These are phyloP conservation scores for Chelonus insularis DNA, from an alignment of 1,140 invertebrate genomes.

Conservation along the genomic window DNA sequence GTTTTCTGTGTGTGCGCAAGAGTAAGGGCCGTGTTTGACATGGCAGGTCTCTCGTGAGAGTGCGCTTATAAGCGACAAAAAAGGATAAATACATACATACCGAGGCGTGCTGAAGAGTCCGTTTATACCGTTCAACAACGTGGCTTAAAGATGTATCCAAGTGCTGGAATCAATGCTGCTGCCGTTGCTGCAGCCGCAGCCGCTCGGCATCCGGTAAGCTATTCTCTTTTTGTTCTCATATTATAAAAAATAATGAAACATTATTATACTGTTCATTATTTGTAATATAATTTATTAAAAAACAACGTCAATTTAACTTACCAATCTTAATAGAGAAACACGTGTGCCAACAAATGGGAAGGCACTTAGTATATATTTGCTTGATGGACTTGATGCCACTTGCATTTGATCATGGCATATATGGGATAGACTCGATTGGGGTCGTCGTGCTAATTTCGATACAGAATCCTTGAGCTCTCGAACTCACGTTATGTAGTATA, in stretches of 20 bases:
- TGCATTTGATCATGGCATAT: slow-evolving; percentile 20
- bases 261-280: too few species aligned
- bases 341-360: slow-evolving; percentile 14
- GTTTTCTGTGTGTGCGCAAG: too few species aligned
- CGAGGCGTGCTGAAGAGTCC: too few species aligned
- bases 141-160: slow-evolving; percentile 60
- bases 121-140: too few species aligned
- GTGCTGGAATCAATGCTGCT: slow-evolving; percentile 66
- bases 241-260: too few species aligned
- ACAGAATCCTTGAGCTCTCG: slow-evolving; percentile 17
- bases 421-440: slow-evolving; percentile 3
- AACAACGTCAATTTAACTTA: too few species aligned
- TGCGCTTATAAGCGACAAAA: slow-evolving; percentile 11
- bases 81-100: slow-evolving; percentile 11
- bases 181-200: slow-evolving; percentile 64
- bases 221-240: not conserved
- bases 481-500: slow-evolving; percentile 16
- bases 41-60: slow-evolving; percentile 23
- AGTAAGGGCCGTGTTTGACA: slow-evolving; percentile 10
- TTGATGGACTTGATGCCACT: slow-evolving; percentile 20
- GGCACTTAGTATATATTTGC: slow-evolving; percentile 24
- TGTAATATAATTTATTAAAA: not conserved
- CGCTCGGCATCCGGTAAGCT: slow-evolving; percentile 65
- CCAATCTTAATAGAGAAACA: slow-evolving; percentile 8
- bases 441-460: slow-evolving; percentile 22